These are phyloP conservation scores for Anorthoa munda DNA, from an alignment of 2,888 invertebrate genomes.

Conservation along the genomic window DNA sequence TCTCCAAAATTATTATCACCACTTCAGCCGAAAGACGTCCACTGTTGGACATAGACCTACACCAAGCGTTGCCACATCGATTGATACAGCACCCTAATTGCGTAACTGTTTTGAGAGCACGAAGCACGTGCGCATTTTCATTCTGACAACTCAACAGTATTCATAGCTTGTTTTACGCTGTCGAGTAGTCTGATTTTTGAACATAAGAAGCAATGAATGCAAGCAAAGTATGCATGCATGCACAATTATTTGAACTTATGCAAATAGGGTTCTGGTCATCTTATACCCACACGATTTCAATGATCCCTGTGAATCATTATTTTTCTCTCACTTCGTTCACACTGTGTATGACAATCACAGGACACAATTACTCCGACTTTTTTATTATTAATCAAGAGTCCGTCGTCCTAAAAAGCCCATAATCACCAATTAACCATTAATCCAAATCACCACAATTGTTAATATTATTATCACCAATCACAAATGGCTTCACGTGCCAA, in stretches of 20 bases:
- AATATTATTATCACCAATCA: conserved; percentile 47
- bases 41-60: not conserved
- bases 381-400: not conserved
- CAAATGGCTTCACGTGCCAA: conserved; percentile 59
- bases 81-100: too few species aligned
- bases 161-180: too few species aligned
- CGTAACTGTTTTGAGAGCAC: too few species aligned
- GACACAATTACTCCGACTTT: not conserved
- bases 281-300: not conserved
- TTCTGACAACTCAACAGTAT: too few species aligned
- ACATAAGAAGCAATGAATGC: too few species aligned
- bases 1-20: too few species aligned
- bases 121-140: too few species aligned
- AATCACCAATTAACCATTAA: conserved; percentile 36
- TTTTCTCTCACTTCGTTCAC: not conserved
- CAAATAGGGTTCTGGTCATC: not conserved
- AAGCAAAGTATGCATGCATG: too few species aligned
- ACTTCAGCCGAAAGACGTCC: not conserved
- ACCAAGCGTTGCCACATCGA: not conserved
- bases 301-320: not conserved
- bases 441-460: conserved; percentile 37
- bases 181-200: too few species aligned
- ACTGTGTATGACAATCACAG: not conserved
- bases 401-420: not conserved
- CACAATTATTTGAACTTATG: too few species aligned